Conservation (phyloP, 1,140 invertebrate genomes). For the Pteromalus puparum region DNA sequence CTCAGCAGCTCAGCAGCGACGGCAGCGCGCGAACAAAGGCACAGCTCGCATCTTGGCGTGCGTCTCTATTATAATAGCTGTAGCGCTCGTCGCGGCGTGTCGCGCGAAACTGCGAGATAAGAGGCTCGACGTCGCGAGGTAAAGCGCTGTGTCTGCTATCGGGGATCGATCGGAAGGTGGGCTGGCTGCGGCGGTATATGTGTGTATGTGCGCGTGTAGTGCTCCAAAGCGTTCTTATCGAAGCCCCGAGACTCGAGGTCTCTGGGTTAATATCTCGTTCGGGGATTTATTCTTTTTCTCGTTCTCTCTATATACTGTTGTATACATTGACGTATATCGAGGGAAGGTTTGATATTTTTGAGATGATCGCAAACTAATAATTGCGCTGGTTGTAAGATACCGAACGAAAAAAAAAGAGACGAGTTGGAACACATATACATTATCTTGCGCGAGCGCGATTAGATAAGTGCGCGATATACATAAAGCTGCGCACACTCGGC, state of each 20-base stretch:
- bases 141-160: neutral
- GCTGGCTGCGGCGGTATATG: too few relatives aligned
- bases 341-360: too few relatives aligned
- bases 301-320: too few relatives aligned
- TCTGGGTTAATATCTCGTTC: neutral
- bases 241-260: neutral
- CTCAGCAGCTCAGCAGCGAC: too few relatives aligned
- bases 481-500: too few relatives aligned
- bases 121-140: neutral
- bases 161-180: neutral
- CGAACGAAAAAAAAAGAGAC: too few relatives aligned
- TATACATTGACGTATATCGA: too few relatives aligned
- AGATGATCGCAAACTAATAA: too few relatives aligned
- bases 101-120: constrained; percentile 14
- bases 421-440: neutral
- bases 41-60: neutral
- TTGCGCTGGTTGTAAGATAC: too few relatives aligned
- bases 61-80: neutral
- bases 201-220: neutral
- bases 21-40: neutral
- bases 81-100: neutral
- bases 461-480: neutral
- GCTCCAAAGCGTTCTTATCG: neutral
- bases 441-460: neutral
- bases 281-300: neutral